phyloP scores from a whole-genome alignment of 1,140 invertebrate species.

The Venturia canescens region DNA sequence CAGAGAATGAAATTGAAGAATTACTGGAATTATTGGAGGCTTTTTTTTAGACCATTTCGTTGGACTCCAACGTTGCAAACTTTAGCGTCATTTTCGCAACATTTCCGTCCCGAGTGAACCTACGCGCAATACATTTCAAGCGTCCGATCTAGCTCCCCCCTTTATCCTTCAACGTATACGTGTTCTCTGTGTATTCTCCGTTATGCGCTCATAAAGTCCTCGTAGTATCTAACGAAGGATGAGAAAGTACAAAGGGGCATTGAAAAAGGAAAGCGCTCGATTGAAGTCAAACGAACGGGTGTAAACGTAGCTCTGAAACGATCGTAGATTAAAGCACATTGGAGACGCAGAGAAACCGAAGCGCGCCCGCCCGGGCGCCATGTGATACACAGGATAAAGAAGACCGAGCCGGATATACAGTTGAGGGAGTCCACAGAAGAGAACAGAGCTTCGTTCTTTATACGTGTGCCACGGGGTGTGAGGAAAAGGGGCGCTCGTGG shows the following conservation, averaged over 20 bases:
- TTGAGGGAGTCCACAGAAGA: neutral
- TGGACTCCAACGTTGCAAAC: too few relatives aligned
- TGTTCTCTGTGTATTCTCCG: too few relatives aligned
- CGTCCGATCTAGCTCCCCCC: too few relatives aligned
- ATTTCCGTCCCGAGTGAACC: too few relatives aligned
- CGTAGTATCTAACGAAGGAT: neutral
- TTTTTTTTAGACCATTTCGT: too few relatives aligned
- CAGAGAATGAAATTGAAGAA: too few relatives aligned
- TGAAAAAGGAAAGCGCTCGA: constrained; percentile 11
- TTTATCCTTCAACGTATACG: too few relatives aligned
- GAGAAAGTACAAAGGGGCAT: neutral
- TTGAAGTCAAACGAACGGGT: constrained; percentile 38
- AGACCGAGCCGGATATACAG: constrained; percentile 7
- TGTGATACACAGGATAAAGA: neutral
- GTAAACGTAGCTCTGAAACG: constrained; percentile 29
- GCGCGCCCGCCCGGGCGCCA: too few relatives aligned
- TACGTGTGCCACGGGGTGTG: neutral
- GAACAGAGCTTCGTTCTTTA: neutral
- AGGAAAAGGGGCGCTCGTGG: neutral
- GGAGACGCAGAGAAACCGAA: constrained; percentile 2
- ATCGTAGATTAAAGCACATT: neutral
- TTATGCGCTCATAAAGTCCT: neutral
- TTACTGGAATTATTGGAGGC: too few relatives aligned
- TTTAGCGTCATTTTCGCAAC: too few relatives aligned
- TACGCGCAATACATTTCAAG: too few relatives aligned